Evolutionary conservation across 2,888 invertebrate species (phyloP), one percentile per base, ranked within the genome.

Genomic region (Lepetodrilus schrolli): DNA sequence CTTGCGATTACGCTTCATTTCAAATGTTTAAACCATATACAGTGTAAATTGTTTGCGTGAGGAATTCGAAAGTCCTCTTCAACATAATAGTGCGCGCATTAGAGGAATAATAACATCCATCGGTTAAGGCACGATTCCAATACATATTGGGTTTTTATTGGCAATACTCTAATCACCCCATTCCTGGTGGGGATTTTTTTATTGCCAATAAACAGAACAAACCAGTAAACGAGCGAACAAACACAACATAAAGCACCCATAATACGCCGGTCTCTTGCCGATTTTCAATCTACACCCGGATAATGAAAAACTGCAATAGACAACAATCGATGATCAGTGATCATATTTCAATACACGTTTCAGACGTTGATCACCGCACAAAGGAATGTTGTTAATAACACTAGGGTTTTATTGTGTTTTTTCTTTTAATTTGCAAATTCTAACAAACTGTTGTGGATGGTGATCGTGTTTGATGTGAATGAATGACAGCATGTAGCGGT

Each of bases 171-270:
- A n/a, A n/a, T n/a, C n/a, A n/a, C n/a, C n/a, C n/a, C 48, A 21
- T 20, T n/a, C 17, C 48, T n/a, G 3, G 48, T 21, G 3, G 21
- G 21, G 7, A 21, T 1, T 48, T 48, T 48, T 48, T 48, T 48
- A 48, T 48, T 48, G 48, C 48, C 48, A 48, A 58, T 58, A 58
- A 58, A 30, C 58, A 34, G 30, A 34, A 34, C 26, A 30, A 58
- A 58, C 58, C 34, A 30, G 26, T 30, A 58, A 58, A 30, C 58
- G 34, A 17, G 34, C 34, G 58, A 58, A 58, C 58, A 58, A 58
- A 58, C 34, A 58, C 26, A 58, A 58, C 58, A 58, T 26, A 43
- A 13, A 43, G 13, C 13, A 43, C n/a, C n/a, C n/a, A 43, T 43
- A 43, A 43, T 43, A 17, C 43, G 13, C 43, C 43, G 13, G 8